Percentiles rank a stretch among this genome's conserved stretches.
These are phyloP conservation scores for Trachymyrmex cornetzi DNA, from an alignment of 1,140 invertebrate genomes.

Conservation along the genomic window DNA sequence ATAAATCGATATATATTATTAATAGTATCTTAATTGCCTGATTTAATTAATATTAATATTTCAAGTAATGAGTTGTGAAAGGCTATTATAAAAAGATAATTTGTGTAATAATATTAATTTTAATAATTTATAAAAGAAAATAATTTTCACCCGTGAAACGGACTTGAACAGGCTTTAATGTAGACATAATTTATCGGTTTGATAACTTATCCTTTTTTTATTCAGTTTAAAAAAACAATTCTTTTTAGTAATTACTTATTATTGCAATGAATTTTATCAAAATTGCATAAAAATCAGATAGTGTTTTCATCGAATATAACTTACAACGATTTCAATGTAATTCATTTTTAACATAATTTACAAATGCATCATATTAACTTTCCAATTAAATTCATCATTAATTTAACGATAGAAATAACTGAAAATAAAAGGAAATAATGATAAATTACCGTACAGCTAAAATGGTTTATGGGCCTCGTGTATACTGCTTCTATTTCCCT, in stretches of 20 bases:
- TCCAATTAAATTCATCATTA: slow-evolving; percentile 21
- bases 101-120: slow-evolving; percentile 2
- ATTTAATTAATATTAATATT: slow-evolving; percentile 15
- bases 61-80: not conserved
- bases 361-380: not conserved
- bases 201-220: too few relatives aligned
- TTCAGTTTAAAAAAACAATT: not conserved
- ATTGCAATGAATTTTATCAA: not conserved
- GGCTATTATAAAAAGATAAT: slow-evolving; percentile 15
- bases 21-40: slow-evolving; percentile 11
- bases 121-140: not conserved
- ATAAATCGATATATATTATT: slow-evolving; percentile 47
- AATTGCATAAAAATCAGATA: not conserved
- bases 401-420: slow-evolving; percentile 16
- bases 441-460: slow-evolving; percentile 32
- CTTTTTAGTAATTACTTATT: not conserved
- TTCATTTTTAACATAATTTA: slow-evolving; percentile 16
- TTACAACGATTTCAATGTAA: not conserved
- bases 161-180: too few relatives aligned
- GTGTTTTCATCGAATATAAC: not conserved
- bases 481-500: slow-evolving; percentile 31
- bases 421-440: slow-evolving; percentile 7
- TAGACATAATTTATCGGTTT: too few relatives aligned
- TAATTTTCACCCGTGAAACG: too few relatives aligned
- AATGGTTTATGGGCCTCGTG: slow-evolving; percentile 25